Base-by-base conservation (phyloP, 2,797 vertebrate genomes). In the Paedocypris micromegethes region DNA sequence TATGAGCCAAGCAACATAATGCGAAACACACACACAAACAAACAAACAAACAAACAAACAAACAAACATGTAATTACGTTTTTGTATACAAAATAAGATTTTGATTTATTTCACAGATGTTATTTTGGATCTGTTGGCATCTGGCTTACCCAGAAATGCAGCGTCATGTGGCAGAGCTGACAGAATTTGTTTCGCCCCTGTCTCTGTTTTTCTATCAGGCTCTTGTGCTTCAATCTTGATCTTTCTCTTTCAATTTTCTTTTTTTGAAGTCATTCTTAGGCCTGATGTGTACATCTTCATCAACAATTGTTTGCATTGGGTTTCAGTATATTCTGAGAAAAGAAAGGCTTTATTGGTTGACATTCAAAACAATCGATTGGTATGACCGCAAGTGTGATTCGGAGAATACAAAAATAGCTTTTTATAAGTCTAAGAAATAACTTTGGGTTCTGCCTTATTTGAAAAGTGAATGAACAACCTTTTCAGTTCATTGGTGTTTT, bases 101-200 rank as follows among this genome's bases (percentile, higher is more conserved):
- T 62, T 52, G 66, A 66, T 23, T 52, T 53, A 60, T 43, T 43
- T 72, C 55, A 61, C 66, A 67, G 75, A 68, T 79, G 78, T 76
- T 76, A 58, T 68, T 64, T 45, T 61, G 77, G 74, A 66, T 66
- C 58, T 68, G 60, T 77, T 56, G 42, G 69, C 68, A 63, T 6
- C 62, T 45, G 67, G 42, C 47, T 64, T 58, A 54, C 58, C 72
- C 72, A 75, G 55, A 23, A 47, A 64, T 78, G 64, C 43, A 7
- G 55, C 45, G 66, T 57, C 64, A 41, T 51, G 42, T 43, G 6
- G 63, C 45, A 51, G 57, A 56, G 8, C 58, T 82, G 79, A 80
- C 76, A 76, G 77, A 78, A 79, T 70, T 49, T 47, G 74, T 63
- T 70, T 76, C 68, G 7, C 3, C 57, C 62, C 54, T 72, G 63